A percentile compares a stretch with the other conserved stretches of the same genome.
Conservation (phyloP, 2,113 vertebrate genomes). For the Etheostoma cragini region DNA sequence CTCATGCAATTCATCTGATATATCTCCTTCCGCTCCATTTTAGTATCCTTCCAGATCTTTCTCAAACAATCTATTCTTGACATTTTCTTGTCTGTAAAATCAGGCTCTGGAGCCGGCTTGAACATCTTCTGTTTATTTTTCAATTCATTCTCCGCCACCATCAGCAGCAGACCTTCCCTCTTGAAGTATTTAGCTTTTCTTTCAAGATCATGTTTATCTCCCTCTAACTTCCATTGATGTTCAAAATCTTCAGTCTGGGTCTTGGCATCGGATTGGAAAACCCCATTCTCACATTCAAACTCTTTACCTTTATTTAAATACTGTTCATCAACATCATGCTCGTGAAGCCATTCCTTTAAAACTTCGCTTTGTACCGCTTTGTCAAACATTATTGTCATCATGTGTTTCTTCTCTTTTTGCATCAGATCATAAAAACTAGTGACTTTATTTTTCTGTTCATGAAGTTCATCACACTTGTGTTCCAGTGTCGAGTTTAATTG, state of each 20-base stretch:
- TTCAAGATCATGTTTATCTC: not conserved
- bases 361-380: constrained; percentile 39
- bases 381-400: not conserved
- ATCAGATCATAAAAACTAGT: not conserved
- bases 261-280: fast-evolving
- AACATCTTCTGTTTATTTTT: not conserved
- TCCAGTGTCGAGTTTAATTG: not conserved
- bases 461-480: constrained; percentile 10
- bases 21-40: constrained; percentile 55
- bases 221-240: not conserved
- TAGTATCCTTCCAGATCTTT: constrained; percentile 62
- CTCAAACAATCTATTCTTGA: constrained; percentile 31
- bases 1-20: constrained; percentile 51
- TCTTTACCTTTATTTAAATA: not conserved
- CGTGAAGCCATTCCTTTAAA: not conserved
- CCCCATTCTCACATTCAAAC: not conserved
- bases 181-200: not conserved
- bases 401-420: not conserved
- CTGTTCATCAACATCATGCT: not conserved
- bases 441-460: constrained; percentile 8
- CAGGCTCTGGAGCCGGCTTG: not conserved
- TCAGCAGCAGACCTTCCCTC: not conserved
- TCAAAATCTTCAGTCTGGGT: constrained; percentile 3
- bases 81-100: not conserved
- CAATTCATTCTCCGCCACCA: not conserved